These are phyloP conservation scores for Dendropsophus ebraccatus DNA, from an alignment of 2,113 vertebrate species.

Conservation along the genomic window DNA sequence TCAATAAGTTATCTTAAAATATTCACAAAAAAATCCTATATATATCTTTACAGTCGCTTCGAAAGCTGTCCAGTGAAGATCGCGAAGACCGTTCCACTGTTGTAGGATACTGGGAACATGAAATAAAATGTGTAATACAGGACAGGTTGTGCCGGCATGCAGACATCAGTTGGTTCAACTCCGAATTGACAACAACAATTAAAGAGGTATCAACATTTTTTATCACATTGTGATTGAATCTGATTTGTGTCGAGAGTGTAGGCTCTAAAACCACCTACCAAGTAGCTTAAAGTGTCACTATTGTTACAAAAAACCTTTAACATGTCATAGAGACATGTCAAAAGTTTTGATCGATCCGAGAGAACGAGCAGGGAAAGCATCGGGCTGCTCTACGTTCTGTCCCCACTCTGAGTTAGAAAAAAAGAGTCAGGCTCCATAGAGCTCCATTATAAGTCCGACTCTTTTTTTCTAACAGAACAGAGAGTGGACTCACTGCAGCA, in stretches of 20 bases:
- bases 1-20: too few relatives aligned
- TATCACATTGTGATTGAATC: background rate
- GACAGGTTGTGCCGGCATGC: conserved; percentile 38
- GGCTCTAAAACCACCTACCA: background rate
- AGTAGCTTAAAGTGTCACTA: too few relatives aligned
- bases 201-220: conserved; percentile 25
- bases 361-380: too few relatives aligned
- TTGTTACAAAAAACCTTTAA: too few relatives aligned
- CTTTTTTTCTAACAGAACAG: too few relatives aligned
- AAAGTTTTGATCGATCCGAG: too few relatives aligned
- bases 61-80: conserved; percentile 46
- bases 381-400: too few relatives aligned
- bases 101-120: conserved; percentile 53
- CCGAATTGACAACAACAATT: conserved; percentile 14
- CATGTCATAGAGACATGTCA: too few relatives aligned
- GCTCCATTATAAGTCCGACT: too few relatives aligned
- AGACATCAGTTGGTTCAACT: conserved; percentile 56
- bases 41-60: conserved; percentile 33
- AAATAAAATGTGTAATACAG: conserved; percentile 46
- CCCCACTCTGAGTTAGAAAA: too few relatives aligned
- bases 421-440: too few relatives aligned
- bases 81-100: conserved; percentile 42
- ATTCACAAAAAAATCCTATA: background rate
- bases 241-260: background rate
- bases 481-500: too few relatives aligned